Evolutionary conservation across 2,797 vertebrate genomes (phyloP), one percentile per base, ranked within the genome.

Genomic region (Cyprinodon diabolis): DNA sequence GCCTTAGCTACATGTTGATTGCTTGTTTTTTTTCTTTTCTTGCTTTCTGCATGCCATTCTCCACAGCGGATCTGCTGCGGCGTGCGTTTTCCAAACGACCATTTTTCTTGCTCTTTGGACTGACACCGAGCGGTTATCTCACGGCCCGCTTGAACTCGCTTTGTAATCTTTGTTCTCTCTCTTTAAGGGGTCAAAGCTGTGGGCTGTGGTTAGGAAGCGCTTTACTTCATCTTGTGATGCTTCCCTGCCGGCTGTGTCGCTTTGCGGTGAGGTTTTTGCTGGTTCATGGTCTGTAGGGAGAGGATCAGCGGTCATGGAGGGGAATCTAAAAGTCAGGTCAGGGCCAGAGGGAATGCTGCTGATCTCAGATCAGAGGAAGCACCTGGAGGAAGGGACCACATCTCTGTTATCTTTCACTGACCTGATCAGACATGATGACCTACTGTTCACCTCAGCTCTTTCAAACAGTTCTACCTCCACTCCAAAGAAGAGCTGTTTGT

Each of bases 291-390:
- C 66, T 56, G 71, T 74, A 58, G 56, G 68, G 25, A 57, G 3
- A 19, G 74, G 80, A 73, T 85, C 35, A 13, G 25, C 60, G 85
- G 76, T 87, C 82, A 57, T 15, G 54, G 65, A 71, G 37, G 48
- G 35, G 60, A 72, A 62, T 74, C 70, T 76, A 57, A 77, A 48
- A 35, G 52, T 92, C 90, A 93, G 80, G 79, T 89, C 86, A 87
- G 81, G 48, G 75, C 62, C 6, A 43, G 23, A 12, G 62, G 62
- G 6, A 21, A 17, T 68, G 55, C 55, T 83, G 80, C 85, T 78
- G 84, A 90, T 82, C 72, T 49, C 37, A 51, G 66, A 71, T 43
- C 47, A 47, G 75, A 93, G 94, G 95, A 95, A 95, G 88, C 94
- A 95, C 86, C 93, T 92, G 94, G 75, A 80, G 88, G 88, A 90